Evolutionary conservation across 35 echinoderm and acorn worm species (phyloP), one percentile per base, ranked within the genome.

Genomic region (Ophiothrix spiculata): DNA sequence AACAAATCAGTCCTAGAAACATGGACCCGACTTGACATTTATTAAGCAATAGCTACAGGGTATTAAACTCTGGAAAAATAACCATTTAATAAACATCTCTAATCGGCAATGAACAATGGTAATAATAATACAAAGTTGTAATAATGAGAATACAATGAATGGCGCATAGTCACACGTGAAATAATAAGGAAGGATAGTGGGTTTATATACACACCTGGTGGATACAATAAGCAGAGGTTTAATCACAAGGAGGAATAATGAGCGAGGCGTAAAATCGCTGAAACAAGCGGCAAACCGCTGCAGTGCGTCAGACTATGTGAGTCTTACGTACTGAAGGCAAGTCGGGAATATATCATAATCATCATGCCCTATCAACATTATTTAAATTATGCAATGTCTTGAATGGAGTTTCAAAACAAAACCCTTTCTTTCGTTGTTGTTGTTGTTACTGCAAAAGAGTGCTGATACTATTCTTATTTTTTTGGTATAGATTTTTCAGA

Each of bases 61-160:
- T 69, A 69, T 69, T 69, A 69, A 69, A 69, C 17, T 49, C 60
- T 69, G 60, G 60, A 69, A 69, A 69, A 69, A 69, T 69, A 69
- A 69, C 6, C 60, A 69, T 69, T 69, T 69, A 69, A 69, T 69
- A 6, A 69, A 69, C 60, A 69, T 69, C 60, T 69, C 60, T 69
- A 69, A 69, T 69, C 60, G 60, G 60, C 60, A 69, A 12, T 15
- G 60, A 69, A 69, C 60, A 69, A 69, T 69, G 25, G 60, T 69
- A 69, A 69, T 69, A 69, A 69, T 69, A 69, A 69, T 25, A 69
- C 8, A 69, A 69, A 69, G 6, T 69, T 69, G 60, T 69, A 69
- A 69, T 69, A 69, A 69, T 69, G 60, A 69, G 60, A 10, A 69
- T n/a, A 25, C 10, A 69, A 69, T 69, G 60, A 69, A 69, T 4